Evolutionary conservation across 2,888 invertebrate genomes (phyloP).

Genomic region (Sminthurides aquaticus): DNA sequence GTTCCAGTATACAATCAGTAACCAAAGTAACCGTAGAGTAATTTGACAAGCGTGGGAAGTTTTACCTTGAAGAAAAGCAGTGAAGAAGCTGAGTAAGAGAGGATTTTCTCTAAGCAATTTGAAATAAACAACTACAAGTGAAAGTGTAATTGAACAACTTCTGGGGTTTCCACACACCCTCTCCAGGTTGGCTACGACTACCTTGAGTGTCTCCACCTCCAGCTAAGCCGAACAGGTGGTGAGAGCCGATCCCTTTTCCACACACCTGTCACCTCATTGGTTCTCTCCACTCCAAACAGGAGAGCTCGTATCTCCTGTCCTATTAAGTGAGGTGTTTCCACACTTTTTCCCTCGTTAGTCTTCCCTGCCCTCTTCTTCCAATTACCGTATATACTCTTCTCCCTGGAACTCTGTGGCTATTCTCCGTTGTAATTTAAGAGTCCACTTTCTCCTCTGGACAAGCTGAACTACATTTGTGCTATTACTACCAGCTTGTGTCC

Average conservation of each 20-base stretch:
- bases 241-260: slow-evolving; percentile 6
- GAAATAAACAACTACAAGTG: no score
- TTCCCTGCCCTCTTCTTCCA: no score
- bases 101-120: no score
- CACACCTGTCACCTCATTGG: slow-evolving; percentile 10
- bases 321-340: not conserved
- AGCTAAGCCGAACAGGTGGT: slow-evolving; percentile 14
- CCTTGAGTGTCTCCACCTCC: no score
- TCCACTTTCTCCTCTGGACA: not conserved
- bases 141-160: not conserved
- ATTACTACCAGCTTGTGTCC: not conserved
- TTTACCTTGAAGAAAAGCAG: no score
- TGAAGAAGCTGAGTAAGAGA: not conserved
- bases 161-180: no score
- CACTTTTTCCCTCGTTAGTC: not conserved
- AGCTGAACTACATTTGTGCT: not conserved
- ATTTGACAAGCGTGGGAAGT: no score
- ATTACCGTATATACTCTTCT: no score
- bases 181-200: no score
- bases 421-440: not conserved
- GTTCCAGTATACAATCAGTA: no score
- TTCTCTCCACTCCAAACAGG: not conserved
- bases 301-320: not conserved
- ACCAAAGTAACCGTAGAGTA: no score
- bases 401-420: not conserved